Evolutionary conservation across 2,113 vertebrate genomes (phyloP).

Genomic region (Dasypus novemcinctus): DNA sequence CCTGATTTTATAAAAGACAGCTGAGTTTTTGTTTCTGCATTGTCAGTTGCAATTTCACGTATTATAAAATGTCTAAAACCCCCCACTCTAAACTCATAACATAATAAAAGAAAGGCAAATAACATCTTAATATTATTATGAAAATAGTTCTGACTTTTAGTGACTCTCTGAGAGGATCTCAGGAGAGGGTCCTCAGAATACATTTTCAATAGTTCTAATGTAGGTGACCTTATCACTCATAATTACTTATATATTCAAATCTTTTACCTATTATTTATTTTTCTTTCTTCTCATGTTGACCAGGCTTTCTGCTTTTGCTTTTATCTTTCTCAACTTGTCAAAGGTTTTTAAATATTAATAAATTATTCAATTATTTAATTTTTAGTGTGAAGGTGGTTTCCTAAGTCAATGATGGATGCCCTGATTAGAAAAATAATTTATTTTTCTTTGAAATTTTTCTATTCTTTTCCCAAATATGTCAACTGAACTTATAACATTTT

Average conservation of each 20-base stretch:
- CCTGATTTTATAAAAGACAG: not conserved
- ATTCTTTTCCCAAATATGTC: too few relatives aligned
- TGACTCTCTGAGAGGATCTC: not conserved
- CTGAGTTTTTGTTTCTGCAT: not conserved
- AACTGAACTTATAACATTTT: not conserved
- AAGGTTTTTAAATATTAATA: not conserved
- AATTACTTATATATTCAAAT: not conserved
- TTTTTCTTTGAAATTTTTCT: not conserved
- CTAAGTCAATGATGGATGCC: not conserved
- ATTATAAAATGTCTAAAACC: not conserved
- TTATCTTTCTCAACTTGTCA: not conserved
- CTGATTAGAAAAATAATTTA: not conserved
- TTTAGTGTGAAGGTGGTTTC: not conserved
- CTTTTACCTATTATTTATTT: not conserved
- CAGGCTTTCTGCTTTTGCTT: not conserved
- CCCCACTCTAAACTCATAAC: not conserved
- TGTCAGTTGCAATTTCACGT: not conserved
- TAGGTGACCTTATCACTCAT: not conserved
- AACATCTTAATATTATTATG: not conserved
- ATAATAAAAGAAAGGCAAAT: not conserved
- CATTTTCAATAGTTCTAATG: not conserved
- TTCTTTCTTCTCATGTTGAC: not conserved
- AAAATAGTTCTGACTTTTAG: not conserved
- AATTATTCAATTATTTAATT: not conserved
- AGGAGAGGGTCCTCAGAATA: not conserved